Conservation (phyloP, 1,140 invertebrate genomes). For the Drosophila simulans region DNA sequence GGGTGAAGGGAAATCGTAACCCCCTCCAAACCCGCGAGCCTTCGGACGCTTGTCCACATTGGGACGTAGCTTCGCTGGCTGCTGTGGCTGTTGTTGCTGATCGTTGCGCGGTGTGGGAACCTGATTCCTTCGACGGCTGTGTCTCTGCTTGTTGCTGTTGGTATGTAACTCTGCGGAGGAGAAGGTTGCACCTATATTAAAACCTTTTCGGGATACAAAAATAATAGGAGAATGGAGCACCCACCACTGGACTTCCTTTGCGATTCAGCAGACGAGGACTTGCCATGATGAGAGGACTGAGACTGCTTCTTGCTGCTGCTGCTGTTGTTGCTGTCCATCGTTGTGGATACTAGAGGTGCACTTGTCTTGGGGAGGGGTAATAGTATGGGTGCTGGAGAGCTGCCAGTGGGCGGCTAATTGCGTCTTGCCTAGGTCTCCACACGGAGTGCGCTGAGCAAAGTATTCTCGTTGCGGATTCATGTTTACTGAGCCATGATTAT, state of each 20-base stretch:
- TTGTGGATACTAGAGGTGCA: constrained; percentile 41
- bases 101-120: constrained; percentile 69
- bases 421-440: constrained; percentile 87
- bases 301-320: constrained; percentile 68
- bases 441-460: constrained; percentile 87
- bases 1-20: constrained; percentile 45
- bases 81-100: constrained; percentile 58
- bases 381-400: constrained; percentile 26
- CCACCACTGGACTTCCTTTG: constrained; percentile 75
- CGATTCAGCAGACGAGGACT: constrained; percentile 68
- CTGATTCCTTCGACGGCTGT: constrained; percentile 75
- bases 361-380: constrained; percentile 5
- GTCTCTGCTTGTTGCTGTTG: constrained; percentile 65
- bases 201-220: neutral
- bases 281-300: constrained; percentile 63
- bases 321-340: constrained; percentile 66
- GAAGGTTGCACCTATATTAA: neutral
- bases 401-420: constrained; percentile 63
- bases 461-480: constrained; percentile 88
- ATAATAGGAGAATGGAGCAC: neutral
- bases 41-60: constrained; percentile 83
- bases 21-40: constrained; percentile 45
- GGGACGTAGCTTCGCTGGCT: constrained; percentile 63
- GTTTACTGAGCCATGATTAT: constrained; percentile 91
- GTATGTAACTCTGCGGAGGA: constrained; percentile 61